Evolutionary conservation across 2,113 vertebrate genomes (phyloP), one percentile per base, ranked within the genome.

Genomic region (Spea multiplicata): DNA sequence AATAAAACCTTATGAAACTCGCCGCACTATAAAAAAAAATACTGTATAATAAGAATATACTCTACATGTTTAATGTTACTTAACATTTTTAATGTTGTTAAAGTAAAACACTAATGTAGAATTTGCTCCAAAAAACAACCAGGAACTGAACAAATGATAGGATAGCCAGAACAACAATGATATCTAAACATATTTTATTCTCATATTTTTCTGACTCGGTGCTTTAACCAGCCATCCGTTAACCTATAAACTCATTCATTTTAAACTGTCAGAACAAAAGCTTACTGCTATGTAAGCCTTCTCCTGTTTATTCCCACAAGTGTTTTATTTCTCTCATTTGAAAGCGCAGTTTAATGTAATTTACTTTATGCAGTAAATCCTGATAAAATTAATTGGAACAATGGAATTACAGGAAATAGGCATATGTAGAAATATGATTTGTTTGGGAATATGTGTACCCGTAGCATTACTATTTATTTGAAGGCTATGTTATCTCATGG

Each of bases 371-470:
- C 71, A 61, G 53, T 80, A 80, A 80, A 80, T 80, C 52, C 78
- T 68, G 71, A 68, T 74, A 74, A 74, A 73, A 44, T 68, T 80
- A 80, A 80, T 80, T 80, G 78, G 78, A 80, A 80, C 71, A 80
- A 80, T 80, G 64, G 71, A 73, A 80, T 68, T 74, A 67, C 71
- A 80, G 71, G 78, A 80, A 80, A 74, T 66, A 61, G 71, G 49
- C 8, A 52, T 50, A 67, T 16, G 16, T 16, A 68, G 71, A 80
- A 74, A 74, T 74, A 80, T 16, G 45, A 71, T 59, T 80, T 80
- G 65, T 73, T 73, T 68, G 71, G 78, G 53, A 80, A 73, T 59
- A 67, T 59, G 17, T 16, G 47, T 52, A 8, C 17, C 45, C 45
- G 67, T 67, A 46, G 45, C 66, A 47, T 16, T 48, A 66, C 50